Evolutionary conservation across 2,888 invertebrate genomes (phyloP).

Genomic region (Sarcophaga caerulescens): DNA sequence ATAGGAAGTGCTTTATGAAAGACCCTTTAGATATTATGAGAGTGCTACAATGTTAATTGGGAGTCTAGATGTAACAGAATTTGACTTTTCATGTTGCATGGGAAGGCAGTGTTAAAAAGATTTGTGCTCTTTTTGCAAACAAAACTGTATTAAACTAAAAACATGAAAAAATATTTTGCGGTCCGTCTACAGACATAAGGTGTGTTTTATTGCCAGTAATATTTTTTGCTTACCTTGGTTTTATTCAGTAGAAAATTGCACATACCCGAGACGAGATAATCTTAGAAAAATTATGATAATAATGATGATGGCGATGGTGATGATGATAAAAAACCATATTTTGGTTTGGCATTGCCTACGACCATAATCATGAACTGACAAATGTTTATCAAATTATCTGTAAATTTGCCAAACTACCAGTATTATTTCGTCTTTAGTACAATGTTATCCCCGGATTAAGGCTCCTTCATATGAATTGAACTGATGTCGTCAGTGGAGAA

Average conservation of each 20-base stretch:
- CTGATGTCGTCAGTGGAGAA: no score
- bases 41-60: no score
- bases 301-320: not conserved
- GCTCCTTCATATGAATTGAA: no score
- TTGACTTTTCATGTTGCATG: no score
- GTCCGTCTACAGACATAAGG: slow-evolving; percentile 2
- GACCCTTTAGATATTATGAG: no score
- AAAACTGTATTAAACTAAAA: not conserved
- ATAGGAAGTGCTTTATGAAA: no score
- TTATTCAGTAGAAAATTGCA: not conserved
- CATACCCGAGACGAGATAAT: not conserved
- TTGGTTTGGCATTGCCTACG: not conserved
- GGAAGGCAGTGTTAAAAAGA: not conserved
- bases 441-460: no score
- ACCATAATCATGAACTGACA: slow-evolving; percentile 31
- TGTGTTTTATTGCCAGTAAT: slow-evolving; percentile 32
- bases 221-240: not conserved
- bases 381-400: slow-evolving; percentile 18
- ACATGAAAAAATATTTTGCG: not conserved
- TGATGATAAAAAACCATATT: slow-evolving; percentile 12
- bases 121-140: not conserved
- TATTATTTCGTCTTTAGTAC: not conserved
- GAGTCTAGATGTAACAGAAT: no score
- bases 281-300: not conserved
- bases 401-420: not conserved